phyloP scores from a whole-genome alignment of 1,140 invertebrate genomes.

The Pomacea maculata region DNA sequence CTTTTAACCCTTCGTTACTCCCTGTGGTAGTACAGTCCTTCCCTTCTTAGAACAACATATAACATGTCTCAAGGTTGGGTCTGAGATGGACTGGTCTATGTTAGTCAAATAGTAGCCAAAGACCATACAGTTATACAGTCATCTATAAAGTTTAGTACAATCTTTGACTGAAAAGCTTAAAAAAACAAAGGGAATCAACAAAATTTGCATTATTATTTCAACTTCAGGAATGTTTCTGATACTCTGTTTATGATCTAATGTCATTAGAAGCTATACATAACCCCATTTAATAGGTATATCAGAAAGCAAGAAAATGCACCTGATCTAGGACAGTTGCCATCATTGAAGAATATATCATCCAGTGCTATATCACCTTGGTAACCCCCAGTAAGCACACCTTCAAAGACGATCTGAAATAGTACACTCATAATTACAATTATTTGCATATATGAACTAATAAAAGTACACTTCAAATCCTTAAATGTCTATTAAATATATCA shows the following conservation, averaged over 20 bases:
- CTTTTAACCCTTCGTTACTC: too few species aligned
- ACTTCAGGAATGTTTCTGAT: too few species aligned
- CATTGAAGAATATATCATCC: slow-evolving; percentile 17
- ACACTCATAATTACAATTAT: not conserved
- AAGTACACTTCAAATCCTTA: too few species aligned
- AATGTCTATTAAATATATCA: too few species aligned
- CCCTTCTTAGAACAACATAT: too few species aligned
- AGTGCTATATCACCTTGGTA: slow-evolving; percentile 13
- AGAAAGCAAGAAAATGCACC: not conserved
- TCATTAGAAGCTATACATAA: too few species aligned
- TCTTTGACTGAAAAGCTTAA: not conserved
- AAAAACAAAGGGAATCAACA: not conserved
- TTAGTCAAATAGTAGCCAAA: too few species aligned
- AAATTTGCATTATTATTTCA: not conserved
- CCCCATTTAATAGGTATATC: not conserved
- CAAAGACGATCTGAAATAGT: not conserved
- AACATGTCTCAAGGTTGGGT: too few species aligned
- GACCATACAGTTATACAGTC: too few species aligned
- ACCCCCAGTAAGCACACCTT: not conserved
- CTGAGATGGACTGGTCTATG: too few species aligned
- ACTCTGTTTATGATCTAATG: not conserved
- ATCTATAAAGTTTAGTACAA: too few species aligned
- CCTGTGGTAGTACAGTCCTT: too few species aligned
- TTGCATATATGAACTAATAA: not conserved
- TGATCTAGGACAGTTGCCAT: slow-evolving; percentile 4